These are phyloP conservation scores for Pipistrellus pygmaeus DNA, from an alignment of 2,797 vertebrate species.

Conservation along the genomic window DNA sequence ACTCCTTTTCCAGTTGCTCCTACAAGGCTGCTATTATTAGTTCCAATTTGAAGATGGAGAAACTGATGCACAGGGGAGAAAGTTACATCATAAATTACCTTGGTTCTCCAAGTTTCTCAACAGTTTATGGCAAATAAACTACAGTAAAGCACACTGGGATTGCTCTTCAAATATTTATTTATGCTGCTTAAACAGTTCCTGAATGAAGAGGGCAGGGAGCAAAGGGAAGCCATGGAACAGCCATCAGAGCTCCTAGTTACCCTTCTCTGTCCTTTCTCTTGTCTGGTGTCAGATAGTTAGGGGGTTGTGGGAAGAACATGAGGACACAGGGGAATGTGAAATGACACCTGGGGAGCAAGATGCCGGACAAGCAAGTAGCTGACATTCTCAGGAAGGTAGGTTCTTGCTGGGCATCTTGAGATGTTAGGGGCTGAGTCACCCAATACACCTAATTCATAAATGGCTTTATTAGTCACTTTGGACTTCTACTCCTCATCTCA, in stretches of 20 bases:
- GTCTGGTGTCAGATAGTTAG: neutral
- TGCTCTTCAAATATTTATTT: neutral
- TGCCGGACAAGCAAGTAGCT: neutral
- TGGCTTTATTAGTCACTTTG: neutral
- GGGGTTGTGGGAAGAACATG: neutral
- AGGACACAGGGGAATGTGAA: neutral
- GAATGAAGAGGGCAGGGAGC: neutral
- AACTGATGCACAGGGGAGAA: neutral
- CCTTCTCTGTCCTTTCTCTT: neutral
- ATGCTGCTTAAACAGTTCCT: neutral
- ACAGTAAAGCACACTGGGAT: neutral
- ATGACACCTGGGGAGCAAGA: neutral
- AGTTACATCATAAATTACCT: neutral
- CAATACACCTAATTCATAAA: neutral
- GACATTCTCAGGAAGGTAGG: neutral
- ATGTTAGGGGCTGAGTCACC: neutral
- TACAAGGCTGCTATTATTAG: neutral
- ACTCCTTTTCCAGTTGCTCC: neutral
- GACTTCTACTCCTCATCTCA: neutral
- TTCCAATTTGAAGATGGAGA: constrained; percentile 16
- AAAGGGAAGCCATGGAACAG: neutral
- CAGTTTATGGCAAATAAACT: neutral
- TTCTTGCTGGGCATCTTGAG: neutral
- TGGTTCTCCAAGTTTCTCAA: neutral
- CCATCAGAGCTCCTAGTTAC: neutral